Evolutionary conservation across 2,113 vertebrate genomes (phyloP).

Genomic region (Columbina picui): DNA sequence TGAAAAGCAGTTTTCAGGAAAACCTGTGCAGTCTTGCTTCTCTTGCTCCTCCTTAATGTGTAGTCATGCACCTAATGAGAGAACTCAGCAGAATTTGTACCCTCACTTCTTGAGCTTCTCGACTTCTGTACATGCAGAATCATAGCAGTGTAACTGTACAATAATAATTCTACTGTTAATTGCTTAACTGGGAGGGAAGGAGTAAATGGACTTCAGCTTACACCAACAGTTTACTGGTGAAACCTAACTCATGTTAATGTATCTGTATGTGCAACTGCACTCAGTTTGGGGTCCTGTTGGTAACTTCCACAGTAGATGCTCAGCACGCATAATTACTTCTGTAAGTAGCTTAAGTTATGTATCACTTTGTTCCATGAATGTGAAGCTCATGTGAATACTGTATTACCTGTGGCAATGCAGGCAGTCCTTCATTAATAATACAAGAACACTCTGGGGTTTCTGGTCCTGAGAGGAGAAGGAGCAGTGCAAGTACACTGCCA

Average conservation of each 20-base stretch:
- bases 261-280: accelerated
- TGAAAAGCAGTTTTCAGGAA: neutral
- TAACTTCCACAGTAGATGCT: neutral
- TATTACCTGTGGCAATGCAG: slow-evolving; percentile 37
- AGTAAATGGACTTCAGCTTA: neutral
- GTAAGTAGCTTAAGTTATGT: neutral
- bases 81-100: neutral
- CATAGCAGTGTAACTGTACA: neutral
- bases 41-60: neutral
- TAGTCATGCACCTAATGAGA: neutral
- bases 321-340: neutral
- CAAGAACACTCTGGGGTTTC: neutral
- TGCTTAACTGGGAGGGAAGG: neutral
- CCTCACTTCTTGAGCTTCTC: neutral
- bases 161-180: neutral
- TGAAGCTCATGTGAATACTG: neutral
- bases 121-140: neutral
- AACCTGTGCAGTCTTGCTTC: neutral
- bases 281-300: neutral
- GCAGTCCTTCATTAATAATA: slow-evolving; percentile 33
- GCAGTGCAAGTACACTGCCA: neutral
- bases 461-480: neutral
- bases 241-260: neutral
- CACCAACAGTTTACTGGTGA: neutral
- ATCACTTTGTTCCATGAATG: neutral